phyloP scores from a whole-genome alignment of 2,113 vertebrate genomes.

The Etheostoma spectabile region DNA sequence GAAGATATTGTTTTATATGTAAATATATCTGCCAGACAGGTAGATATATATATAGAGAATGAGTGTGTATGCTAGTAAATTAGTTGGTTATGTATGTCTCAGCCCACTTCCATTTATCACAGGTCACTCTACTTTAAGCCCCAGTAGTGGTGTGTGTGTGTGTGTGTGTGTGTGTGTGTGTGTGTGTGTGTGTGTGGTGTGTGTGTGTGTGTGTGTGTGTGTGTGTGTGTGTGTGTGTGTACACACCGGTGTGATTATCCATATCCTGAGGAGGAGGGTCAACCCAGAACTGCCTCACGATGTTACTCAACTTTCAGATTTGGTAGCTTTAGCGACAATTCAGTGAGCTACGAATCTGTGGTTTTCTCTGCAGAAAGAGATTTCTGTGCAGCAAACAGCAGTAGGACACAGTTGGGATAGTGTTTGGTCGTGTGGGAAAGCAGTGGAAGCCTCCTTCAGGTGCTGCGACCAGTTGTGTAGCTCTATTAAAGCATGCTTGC shows the following conservation, averaged over 20 bases:
- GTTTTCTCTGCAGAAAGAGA: slow-evolving; percentile 36
- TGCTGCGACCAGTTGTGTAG: slow-evolving; percentile 62
- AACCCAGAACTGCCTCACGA: slow-evolving; percentile 64
- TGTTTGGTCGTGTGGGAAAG: slow-evolving; percentile 15
- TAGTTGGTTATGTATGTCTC: slow-evolving; percentile 20
- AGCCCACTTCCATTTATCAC: slow-evolving; percentile 20
- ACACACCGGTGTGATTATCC: slow-evolving; percentile 27
- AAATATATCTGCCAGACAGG: slow-evolving; percentile 73
- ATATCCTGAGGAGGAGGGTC: slow-evolving; percentile 72
- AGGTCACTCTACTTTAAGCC: slow-evolving; percentile 37
- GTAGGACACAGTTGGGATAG: slow-evolving; percentile 24
- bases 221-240: slow-evolving; percentile 14
- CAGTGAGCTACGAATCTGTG: slow-evolving; percentile 36
- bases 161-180: slow-evolving; percentile 23
- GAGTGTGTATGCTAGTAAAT: slow-evolving; percentile 22
- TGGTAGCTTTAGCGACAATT: slow-evolving; percentile 51
- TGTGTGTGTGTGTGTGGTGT: slow-evolving; percentile 29
- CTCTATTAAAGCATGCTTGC: slow-evolving; percentile 70
- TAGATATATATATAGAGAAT: slow-evolving; percentile 54
- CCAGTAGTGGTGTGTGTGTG: slow-evolving; percentile 3
- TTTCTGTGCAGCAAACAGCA: slow-evolving; percentile 11
- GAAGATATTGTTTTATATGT: slow-evolving; percentile 50
- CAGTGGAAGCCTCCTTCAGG: slow-evolving; percentile 46
- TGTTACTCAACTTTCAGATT: slow-evolving; percentile 56
- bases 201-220: slow-evolving; percentile 11